Percentiles rank a stretch among this genome's conserved stretches.
Evolutionary conservation across 2,113 vertebrate species (phyloP).

Genomic region (Calidris pygmaea): DNA sequence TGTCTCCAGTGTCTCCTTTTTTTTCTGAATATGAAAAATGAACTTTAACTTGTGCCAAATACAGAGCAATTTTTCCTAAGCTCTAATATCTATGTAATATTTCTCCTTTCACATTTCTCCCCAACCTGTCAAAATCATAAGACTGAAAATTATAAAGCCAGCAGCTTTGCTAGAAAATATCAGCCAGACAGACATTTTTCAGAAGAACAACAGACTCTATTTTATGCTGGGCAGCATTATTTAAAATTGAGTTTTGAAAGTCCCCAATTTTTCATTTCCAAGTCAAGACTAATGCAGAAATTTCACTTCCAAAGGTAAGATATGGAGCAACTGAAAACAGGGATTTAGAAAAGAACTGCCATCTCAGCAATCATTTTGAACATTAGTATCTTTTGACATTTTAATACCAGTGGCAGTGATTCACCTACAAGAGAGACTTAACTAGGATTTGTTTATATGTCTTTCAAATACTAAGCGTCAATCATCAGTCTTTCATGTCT

Average conservation of each 20-base stretch:
- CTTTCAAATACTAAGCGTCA: conserved; percentile 16
- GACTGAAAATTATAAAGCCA: conserved; percentile 12
- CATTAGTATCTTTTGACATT: conserved; percentile 24
- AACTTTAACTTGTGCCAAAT: neutral
- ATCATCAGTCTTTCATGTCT: neutral
- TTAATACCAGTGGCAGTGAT: conserved; percentile 21
- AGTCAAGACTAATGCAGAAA: conserved; percentile 22
- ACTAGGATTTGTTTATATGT: conserved; percentile 35
- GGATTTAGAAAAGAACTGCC: conserved; percentile 14
- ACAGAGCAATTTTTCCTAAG: neutral
- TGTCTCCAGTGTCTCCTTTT: neutral
- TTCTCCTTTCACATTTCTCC: neutral
- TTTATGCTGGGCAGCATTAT: conserved; percentile 33
- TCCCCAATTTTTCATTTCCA: conserved; percentile 26
- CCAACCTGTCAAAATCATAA: neutral
- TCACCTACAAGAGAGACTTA: conserved; percentile 32
- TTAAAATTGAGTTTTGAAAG: conserved; percentile 23
- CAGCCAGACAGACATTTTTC: conserved; percentile 26
- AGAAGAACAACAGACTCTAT: neutral
- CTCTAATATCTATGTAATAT: neutral
- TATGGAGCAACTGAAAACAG: neutral
- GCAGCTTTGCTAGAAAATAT: conserved; percentile 39
- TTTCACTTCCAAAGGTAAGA: conserved; percentile 21
- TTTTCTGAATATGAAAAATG: neutral
- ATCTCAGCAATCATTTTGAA: conserved; percentile 37